Percentiles rank a stretch among this genome's conserved stretches.
phyloP scores from a whole-genome alignment of 2,113 vertebrate genomes.

The Hippocampus comes region DNA sequence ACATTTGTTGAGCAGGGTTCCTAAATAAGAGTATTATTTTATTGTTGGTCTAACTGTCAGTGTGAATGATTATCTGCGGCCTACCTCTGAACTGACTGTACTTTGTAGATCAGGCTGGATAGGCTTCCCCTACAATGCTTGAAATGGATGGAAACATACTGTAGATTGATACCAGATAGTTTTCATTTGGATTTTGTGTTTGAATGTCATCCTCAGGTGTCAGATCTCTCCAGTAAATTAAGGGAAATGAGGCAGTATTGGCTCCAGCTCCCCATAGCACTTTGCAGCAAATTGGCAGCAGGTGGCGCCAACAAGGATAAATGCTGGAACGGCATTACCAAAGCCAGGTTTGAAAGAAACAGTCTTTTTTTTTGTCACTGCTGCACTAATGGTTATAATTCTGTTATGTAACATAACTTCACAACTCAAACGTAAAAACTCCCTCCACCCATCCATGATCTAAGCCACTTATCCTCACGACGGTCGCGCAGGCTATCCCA shows the following conservation, averaged over 20 bases:
- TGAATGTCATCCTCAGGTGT: slow-evolving; percentile 70
- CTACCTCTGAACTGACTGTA: background rate
- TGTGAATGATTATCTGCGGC: background rate
- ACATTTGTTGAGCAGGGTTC: no score
- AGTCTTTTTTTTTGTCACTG: background rate
- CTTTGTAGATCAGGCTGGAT: background rate
- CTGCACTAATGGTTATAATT: background rate
- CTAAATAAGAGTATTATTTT: background rate
- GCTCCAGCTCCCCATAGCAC: slow-evolving; percentile 77
- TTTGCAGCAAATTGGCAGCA: slow-evolving; percentile 80
- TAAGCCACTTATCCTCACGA: no score
- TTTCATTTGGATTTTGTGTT: background rate
- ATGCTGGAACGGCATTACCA: slow-evolving; percentile 89
- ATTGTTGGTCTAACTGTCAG: background rate
- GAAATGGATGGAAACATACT: background rate
- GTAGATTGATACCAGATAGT: background rate
- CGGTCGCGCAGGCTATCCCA: no score
- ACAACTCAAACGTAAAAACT: background rate
- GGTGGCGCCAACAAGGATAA: slow-evolving; percentile 73
- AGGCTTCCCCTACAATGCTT: background rate
- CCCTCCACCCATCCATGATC: no score
- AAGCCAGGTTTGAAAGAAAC: slow-evolving; percentile 74
- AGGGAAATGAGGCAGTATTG: slow-evolving; percentile 85
- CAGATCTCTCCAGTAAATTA: slow-evolving; percentile 84
- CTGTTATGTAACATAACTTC: background rate